Percentiles rank a stretch among this genome's conserved stretches.
These are phyloP conservation scores for Meles meles DNA, from an alignment of 2,113 vertebrate species.

Conservation along the genomic window DNA sequence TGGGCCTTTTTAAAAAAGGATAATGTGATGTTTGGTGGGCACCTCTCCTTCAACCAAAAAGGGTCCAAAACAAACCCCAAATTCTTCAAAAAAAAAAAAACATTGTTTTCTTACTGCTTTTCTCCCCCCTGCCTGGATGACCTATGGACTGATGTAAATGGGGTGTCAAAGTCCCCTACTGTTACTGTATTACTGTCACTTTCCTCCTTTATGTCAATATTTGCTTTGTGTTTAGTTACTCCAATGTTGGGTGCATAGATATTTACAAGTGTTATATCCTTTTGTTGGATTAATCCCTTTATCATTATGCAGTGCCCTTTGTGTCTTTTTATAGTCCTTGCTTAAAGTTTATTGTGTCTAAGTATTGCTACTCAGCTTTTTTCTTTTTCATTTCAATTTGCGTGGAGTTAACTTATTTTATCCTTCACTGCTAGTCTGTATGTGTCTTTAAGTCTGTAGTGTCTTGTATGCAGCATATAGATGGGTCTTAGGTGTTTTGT, in stretches of 20 bases:
- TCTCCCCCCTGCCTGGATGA: neutral
- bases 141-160: neutral
- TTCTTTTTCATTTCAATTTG: neutral
- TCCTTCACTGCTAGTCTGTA: neutral
- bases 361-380: neutral
- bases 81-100: too few relatives aligned
- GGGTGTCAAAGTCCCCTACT: neutral
- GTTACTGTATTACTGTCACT: neutral
- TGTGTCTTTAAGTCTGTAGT: neutral
- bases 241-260: neutral
- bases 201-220: neutral
- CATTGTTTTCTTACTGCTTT: neutral
- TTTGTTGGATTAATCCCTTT: neutral
- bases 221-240: neutral
- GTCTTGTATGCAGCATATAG: neutral
- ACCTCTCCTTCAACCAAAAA: too few relatives aligned
- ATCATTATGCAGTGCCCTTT: neutral
- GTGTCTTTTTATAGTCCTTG: neutral
- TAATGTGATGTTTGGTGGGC: too few relatives aligned
- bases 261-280: neutral
- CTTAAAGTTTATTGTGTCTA: neutral
- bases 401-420: neutral
- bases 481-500: neutral
- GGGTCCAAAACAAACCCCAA: too few relatives aligned
- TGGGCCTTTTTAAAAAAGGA: too few relatives aligned